phyloP scores from a whole-genome alignment of 2,797 vertebrate genomes.

The Acanthurus lineatus region DNA sequence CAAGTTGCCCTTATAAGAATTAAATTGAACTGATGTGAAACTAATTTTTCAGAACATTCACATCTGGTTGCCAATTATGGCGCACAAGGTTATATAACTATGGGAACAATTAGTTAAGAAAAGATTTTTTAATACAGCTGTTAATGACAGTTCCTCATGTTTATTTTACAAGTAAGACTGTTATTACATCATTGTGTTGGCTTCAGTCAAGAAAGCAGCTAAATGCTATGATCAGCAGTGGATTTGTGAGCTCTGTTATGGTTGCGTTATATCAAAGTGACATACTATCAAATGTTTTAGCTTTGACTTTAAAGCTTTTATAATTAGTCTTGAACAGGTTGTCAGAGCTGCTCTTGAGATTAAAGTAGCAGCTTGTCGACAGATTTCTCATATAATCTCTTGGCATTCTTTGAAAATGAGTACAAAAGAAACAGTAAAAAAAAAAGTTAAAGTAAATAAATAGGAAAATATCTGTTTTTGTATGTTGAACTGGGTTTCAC shows the following conservation, averaged over 20 bases:
- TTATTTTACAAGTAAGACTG: background rate
- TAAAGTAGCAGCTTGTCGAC: background rate
- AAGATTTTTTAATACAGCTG: constrained; percentile 2
- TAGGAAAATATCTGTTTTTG: background rate
- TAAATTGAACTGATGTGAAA: background rate
- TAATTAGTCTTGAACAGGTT: background rate
- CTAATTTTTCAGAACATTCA: constrained; percentile 19
- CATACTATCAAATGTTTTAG: constrained; percentile 5
- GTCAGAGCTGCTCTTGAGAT: background rate
- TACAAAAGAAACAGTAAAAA: too few species aligned
- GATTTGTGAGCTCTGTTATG: background rate
- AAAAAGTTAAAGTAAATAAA: too few species aligned
- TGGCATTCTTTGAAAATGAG: background rate
- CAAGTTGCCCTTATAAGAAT: constrained; percentile 2
- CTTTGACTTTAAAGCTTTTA: constrained; percentile 14
- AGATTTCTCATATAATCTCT: background rate
- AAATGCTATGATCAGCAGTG: background rate
- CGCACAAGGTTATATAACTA: constrained; percentile 21
- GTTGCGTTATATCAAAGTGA: constrained; percentile 1
- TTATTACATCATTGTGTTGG: constrained; percentile 15
- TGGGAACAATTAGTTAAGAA: constrained; percentile 12
- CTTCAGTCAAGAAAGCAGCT: background rate
- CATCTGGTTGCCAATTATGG: constrained; percentile 25
- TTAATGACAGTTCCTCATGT: background rate
- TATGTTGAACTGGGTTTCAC: background rate